Evolutionary conservation across 1,140 invertebrate species (phyloP).

Genomic region (Bombyx mandarina): DNA sequence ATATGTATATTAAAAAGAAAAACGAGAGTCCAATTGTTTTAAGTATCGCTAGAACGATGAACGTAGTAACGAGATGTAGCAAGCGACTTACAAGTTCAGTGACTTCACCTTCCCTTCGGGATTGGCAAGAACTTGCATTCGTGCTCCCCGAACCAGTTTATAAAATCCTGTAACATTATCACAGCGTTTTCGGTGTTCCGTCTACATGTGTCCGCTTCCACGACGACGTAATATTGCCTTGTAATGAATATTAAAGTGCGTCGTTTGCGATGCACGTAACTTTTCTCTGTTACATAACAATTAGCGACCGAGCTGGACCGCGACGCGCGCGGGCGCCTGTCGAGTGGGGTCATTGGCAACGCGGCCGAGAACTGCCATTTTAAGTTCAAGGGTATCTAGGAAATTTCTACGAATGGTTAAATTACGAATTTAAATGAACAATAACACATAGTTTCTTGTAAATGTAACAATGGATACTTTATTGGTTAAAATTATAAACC

Average conservation of each 20-base stretch:
- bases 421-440: too few relatives aligned
- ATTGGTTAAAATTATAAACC: neutral
- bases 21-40: slow-evolving; percentile 17
- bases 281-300: slow-evolving; percentile 62
- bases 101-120: slow-evolving; percentile 56
- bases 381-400: slow-evolving; percentile 65
- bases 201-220: slow-evolving; percentile 20
- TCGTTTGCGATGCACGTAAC: slow-evolving; percentile 25
- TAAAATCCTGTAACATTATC: slow-evolving; percentile 46
- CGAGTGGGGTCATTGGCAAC: slow-evolving; percentile 64
- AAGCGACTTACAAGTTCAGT: slow-evolving; percentile 61
- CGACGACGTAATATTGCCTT: neutral
- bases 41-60: slow-evolving; percentile 57
- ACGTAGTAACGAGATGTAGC: slow-evolving; percentile 40
- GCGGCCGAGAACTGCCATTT: slow-evolving; percentile 59
- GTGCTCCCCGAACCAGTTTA: slow-evolving; percentile 59
- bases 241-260: slow-evolving; percentile 37
- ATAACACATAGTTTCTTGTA: too few relatives aligned
- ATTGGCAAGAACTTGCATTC: slow-evolving; percentile 59
- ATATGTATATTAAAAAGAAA: neutral
- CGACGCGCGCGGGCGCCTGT: slow-evolving; percentile 23
- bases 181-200: slow-evolving; percentile 32
- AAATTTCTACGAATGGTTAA: slow-evolving; percentile 41
- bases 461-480: neutral
- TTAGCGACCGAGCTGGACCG: slow-evolving; percentile 45